phyloP scores from a whole-genome alignment of 2,888 invertebrate species.

The Hedya salicella region DNA sequence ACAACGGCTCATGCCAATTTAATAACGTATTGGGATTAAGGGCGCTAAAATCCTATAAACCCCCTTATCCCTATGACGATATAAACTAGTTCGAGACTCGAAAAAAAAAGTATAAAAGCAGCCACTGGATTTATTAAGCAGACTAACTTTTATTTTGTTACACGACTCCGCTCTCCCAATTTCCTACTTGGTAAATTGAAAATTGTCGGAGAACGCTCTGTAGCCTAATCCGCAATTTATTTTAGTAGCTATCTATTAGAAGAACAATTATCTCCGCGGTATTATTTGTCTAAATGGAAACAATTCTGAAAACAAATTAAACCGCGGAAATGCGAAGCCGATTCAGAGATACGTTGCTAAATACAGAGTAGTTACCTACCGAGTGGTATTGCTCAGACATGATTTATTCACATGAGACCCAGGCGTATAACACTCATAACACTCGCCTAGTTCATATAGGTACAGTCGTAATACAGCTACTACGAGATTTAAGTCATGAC shows the following conservation, averaged over 20 bases:
- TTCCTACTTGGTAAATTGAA: conserved; percentile 54
- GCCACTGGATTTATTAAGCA: conserved; percentile 49
- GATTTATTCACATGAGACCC: no score
- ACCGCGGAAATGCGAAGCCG: conserved; percentile 9
- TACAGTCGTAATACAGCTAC: no score
- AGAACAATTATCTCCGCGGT: conserved; percentile 38
- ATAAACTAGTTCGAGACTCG: neutral
- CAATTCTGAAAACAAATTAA: conserved; percentile 25
- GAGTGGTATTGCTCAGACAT: no score
- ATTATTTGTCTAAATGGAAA: conserved; percentile 41
- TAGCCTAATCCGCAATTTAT: conserved; percentile 55
- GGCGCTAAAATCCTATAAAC: neutral
- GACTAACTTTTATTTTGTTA: conserved; percentile 56
- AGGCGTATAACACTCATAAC: no score
- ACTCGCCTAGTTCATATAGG: no score
- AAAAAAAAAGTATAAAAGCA: conserved; percentile 3
- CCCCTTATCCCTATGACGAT: neutral
- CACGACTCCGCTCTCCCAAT: conserved; percentile 54
- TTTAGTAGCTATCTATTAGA: conserved; percentile 45
- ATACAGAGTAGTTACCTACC: no score
- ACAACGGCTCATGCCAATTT: neutral
- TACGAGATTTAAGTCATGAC: no score
- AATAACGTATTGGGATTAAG: neutral
- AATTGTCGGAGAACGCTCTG: conserved; percentile 51
- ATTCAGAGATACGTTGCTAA: neutral